Conservation (phyloP, 2,113 vertebrate species). For the Prinia subflava region DNA sequence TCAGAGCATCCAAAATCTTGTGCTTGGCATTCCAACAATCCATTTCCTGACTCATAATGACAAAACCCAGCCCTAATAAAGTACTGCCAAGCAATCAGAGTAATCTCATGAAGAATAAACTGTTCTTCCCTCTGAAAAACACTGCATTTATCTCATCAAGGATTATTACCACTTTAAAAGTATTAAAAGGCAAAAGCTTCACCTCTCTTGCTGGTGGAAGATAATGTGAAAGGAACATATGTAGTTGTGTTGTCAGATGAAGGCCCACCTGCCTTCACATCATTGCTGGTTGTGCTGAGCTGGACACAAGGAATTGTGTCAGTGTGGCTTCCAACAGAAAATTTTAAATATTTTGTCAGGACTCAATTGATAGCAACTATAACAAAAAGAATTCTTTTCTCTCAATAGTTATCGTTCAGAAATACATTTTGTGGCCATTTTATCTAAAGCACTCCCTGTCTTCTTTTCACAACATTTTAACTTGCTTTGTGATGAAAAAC, state of each 20-base stretch:
- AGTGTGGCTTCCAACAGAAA: background rate
- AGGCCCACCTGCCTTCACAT: background rate
- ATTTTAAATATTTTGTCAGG: background rate
- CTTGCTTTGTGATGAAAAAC: background rate
- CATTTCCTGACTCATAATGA: background rate
- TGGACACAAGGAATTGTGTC: background rate
- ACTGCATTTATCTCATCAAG: constrained; percentile 1
- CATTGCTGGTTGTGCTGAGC: background rate
- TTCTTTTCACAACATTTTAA: background rate
- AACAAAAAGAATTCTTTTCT: background rate
- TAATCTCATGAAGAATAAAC: background rate
- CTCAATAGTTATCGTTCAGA: background rate
- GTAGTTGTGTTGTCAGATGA: background rate
- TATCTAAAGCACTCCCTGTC: background rate
- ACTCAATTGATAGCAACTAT: background rate
- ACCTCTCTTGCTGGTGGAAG: background rate
- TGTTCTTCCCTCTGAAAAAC: background rate
- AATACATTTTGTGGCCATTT: background rate
- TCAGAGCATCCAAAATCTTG: background rate
- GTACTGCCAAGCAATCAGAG: background rate
- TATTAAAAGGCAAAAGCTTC: background rate
- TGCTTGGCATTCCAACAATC: background rate
- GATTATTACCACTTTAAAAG: background rate
- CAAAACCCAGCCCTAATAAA: background rate
- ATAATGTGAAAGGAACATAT: background rate